Conservation (phyloP, 2,797 vertebrate genomes). For the Mus spretus region DNA sequence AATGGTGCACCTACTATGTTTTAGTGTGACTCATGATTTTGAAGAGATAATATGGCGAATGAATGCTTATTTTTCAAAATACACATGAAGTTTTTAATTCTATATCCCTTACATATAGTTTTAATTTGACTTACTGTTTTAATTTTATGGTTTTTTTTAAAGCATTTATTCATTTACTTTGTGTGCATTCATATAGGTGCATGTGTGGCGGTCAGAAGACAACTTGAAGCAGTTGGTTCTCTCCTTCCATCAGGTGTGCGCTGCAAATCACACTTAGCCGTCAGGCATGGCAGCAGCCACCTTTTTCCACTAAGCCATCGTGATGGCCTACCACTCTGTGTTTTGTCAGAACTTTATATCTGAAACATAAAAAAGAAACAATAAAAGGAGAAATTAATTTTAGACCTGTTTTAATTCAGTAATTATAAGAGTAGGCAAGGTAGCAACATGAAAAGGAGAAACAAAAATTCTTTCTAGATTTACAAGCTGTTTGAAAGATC, state of each 20-base stretch:
- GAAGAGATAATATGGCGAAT: not conserved
- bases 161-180: not conserved
- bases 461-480: constrained; percentile 43
- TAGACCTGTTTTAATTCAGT: constrained; percentile 45
- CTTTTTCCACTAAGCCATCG: not conserved
- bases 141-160: not conserved
- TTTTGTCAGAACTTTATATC: constrained; percentile 40
- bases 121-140: constrained; percentile 10
- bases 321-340: not conserved
- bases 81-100: not conserved
- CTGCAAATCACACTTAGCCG: not conserved
- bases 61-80: constrained; percentile 33
- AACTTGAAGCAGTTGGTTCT: not conserved
- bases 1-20: not conserved
- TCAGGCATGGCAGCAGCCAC: not conserved
- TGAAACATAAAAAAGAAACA: constrained; percentile 44
- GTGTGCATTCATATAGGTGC: not conserved
- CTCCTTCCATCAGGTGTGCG: not conserved
- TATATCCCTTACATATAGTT: not conserved
- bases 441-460: constrained; percentile 43
- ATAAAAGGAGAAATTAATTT: constrained; percentile 63
- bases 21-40: not conserved
- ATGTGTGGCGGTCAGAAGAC: not conserved
- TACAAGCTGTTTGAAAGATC: constrained; percentile 22
- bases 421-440: not conserved